Base-by-base conservation (phyloP, 2,113 vertebrate species). In the Phyllopteryx taeniolatus region DNA sequence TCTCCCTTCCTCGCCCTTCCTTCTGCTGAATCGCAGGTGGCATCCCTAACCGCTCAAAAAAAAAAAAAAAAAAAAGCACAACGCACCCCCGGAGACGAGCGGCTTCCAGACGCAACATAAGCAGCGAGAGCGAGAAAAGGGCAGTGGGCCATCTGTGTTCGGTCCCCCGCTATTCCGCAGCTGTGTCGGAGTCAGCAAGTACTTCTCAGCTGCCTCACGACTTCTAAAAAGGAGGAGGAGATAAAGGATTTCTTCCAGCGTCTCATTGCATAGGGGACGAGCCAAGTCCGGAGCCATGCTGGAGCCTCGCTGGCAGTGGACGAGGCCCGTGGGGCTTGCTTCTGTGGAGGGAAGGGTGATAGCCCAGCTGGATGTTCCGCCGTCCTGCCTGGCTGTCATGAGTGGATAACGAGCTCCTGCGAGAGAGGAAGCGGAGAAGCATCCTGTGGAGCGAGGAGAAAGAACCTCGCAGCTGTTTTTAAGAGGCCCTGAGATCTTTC, bases 391-490 rank as follows among this genome's bases (percentile, higher is more conserved):
- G 20, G 75, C 80, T 86, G 76, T 90, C 79, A 90, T 91, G 90
- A 89, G 84, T 57, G 68, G 75, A 79, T 91, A 90, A 91, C 83
- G 86, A 91, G 87, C 87, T 78, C 70, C 83, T 83, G 86, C 80
- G 77, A 74, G 71, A 82, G 69, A 82, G 88, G 81, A 89, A 85
- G 80, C 72, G 27, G 70, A 77, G 73, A 82, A 71, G 75, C 65
- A 60, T 77, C 86, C 83, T 80, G 83, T 79, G 81, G 85, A 87
- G 83, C 84, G 78, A 83, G 80, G 72, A 82, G 70, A 11, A 31
- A 66, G 81, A 75, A 83, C 77, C 31, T 39, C 77, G 82, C 88
- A 87, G 80, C 85, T 90, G 79, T 85, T 88, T 72, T 83, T 80
- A 76, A 84, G 81, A 83, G 79, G 76, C 80, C 76, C 68, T 14